Evolutionary conservation across 2,113 vertebrate genomes (phyloP).

Genomic region (Callipepla squamata): DNA sequence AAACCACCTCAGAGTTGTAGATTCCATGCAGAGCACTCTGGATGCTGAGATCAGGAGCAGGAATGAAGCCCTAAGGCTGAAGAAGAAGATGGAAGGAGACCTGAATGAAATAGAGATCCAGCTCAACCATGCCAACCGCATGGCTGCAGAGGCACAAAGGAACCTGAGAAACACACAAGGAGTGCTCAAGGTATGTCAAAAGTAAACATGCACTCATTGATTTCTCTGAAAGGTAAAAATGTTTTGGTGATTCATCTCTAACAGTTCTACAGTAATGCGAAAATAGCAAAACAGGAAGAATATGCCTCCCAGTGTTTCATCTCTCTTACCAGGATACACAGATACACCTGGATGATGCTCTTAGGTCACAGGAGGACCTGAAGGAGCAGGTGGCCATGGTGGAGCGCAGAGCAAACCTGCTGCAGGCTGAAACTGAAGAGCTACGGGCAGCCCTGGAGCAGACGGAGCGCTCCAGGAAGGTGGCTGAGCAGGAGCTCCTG

Average conservation of each 20-base stretch:
- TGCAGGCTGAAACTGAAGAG: conserved; percentile 83
- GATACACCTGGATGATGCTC: conserved; percentile 81
- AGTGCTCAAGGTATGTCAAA: too few relatives aligned
- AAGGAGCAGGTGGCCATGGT: conserved; percentile 87
- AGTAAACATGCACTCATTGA: too few relatives aligned
- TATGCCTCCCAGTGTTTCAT: too few relatives aligned
- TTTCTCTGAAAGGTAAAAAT: too few relatives aligned
- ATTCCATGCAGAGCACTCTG: conserved; percentile 78
- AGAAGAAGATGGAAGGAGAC: conserved; percentile 85
- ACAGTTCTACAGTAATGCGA: too few relatives aligned
- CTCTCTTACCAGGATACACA: conserved; percentile 76
- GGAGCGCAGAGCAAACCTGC: conserved; percentile 83
- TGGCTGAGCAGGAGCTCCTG: conserved; percentile 81
- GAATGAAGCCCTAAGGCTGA: conserved; percentile 80
- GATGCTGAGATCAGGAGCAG: conserved; percentile 83
- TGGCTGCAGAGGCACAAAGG: conserved; percentile 78
- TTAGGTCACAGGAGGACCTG: conserved; percentile 81
- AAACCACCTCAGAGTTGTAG: conserved; percentile 73
- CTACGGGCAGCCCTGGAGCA: conserved; percentile 79
- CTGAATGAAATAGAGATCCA: conserved; percentile 81
- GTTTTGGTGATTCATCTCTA: too few relatives aligned
- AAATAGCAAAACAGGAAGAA: too few relatives aligned
- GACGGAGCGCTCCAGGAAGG: conserved; percentile 75
- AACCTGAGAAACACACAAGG: conserved; percentile 79
- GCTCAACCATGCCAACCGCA: conserved; percentile 76